Conservation (phyloP, 30 jellyfish, hydroid and myxozoan species). For the Turritopsis rubra region DNA sequence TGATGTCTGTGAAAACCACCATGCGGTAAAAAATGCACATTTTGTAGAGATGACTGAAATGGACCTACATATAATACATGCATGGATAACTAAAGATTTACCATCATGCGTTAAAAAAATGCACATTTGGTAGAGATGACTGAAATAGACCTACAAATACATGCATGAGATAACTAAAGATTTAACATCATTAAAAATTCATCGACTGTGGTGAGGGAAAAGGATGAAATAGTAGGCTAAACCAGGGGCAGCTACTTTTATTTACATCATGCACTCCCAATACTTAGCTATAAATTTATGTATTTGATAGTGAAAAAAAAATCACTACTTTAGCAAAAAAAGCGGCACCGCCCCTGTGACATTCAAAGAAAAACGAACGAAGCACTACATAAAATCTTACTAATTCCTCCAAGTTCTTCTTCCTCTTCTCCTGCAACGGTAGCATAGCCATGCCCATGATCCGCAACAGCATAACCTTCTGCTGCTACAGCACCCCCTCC, state of each 20-base stretch:
- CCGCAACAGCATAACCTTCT: constrained; percentile 4
- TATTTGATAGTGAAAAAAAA: too few relatives aligned
- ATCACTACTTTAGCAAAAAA: too few relatives aligned
- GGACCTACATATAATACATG: not conserved
- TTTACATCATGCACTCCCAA: too few relatives aligned
- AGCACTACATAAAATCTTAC: too few relatives aligned
- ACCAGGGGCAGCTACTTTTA: too few relatives aligned
- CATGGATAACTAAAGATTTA: not conserved
- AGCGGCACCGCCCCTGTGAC: too few relatives aligned
- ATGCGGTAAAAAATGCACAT: not conserved
- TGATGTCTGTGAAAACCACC: not conserved
- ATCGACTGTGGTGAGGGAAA: too few relatives aligned
- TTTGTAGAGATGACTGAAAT: not conserved
- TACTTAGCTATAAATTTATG: too few relatives aligned
- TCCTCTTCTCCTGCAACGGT: not conserved
- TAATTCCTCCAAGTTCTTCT: not conserved
- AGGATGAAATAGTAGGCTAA: too few relatives aligned
- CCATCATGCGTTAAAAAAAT: not conserved
- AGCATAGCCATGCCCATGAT: constrained; percentile 8
- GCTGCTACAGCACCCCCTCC: constrained; percentile 13
- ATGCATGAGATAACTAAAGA: too few relatives aligned
- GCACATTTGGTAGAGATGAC: not conserved
- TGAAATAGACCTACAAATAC: not conserved
- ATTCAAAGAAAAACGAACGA: too few relatives aligned
- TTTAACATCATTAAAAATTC: too few relatives aligned